Conservation (phyloP, 1,140 invertebrate species). For the Ctenoplectra terminalis region DNA sequence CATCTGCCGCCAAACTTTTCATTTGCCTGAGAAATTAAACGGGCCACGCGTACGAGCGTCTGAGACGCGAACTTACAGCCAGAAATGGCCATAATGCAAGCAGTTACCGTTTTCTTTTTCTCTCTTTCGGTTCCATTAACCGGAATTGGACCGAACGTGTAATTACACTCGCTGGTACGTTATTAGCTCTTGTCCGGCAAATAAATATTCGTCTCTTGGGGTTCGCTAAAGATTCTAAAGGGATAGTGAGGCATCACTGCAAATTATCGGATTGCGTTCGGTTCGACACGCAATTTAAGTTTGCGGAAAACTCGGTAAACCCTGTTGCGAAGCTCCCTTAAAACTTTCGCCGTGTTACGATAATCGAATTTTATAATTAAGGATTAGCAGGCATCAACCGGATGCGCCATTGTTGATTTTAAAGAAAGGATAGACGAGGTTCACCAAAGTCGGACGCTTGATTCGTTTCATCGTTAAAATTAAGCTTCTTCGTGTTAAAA, state of each 20-base stretch:
- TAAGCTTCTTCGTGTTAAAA: too few relatives aligned
- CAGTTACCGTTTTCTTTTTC: constrained; percentile 18
- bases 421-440: too few relatives aligned
- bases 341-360: constrained; percentile 9
- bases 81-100: constrained; percentile 24
- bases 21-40: constrained; percentile 65
- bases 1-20: constrained; percentile 62
- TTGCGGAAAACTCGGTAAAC: constrained; percentile 7
- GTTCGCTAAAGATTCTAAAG: background rate
- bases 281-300: constrained; percentile 19
- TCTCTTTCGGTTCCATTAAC: background rate
- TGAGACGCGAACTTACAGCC: constrained; percentile 19
- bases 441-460: too few relatives aligned
- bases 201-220: background rate
- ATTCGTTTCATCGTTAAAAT: too few relatives aligned
- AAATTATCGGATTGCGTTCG: constrained; percentile 12
- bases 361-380: constrained; percentile 21
- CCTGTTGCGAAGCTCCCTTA: too few relatives aligned
- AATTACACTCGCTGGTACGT: background rate
- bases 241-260: background rate
- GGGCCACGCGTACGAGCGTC: constrained; percentile 18
- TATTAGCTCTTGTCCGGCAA: background rate
- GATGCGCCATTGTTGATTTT: background rate
- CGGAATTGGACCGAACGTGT: constrained; percentile 12
- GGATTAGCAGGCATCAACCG: background rate